Evolutionary conservation across 1,140 invertebrate species (phyloP), one percentile per base, ranked within the genome.

Genomic region (Globodera ellingtonae): DNA sequence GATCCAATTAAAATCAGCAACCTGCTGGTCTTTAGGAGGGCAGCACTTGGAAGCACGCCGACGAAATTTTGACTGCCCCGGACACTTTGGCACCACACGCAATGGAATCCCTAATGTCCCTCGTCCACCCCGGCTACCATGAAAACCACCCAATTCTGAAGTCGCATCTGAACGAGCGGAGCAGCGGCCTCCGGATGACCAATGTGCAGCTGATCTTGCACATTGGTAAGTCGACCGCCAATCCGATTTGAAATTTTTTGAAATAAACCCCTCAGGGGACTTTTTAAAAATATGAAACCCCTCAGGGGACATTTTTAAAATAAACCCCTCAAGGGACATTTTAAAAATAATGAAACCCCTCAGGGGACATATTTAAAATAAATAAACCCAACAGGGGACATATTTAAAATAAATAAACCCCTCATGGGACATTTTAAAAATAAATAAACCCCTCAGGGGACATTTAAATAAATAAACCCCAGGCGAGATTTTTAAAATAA

Each of bases 141-240:
- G 67, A 65, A 10, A 47, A 76, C 13, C 75, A 76, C 47, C 52
- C 75, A n/a, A 35, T 66, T 10, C 21, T 46, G 3, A 56, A 18
- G 44, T 74, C 75, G 8, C 75, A 76, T 47, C 62, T 76, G 24
- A 47, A 76, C 67, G 62, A 9, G 48, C 44, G 48, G 8, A 76
- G 75, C 24, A 76, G 75, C 67, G 75, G 75, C 21, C 48, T 76
- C 7, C 50, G 62, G 21, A 76, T 76, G 75, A 50, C 50, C 47
- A 76, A 47, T 62, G 75, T 76, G 44, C 75, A 76, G 5, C 75
- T 76, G 62, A 65, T 76, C n/a, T 46, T 75, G 65, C 74, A 75
- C 46, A 75, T 75, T 44, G 74, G 74, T 75, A 65, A 65, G 24
- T 18, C 50, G 50, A 35, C 59, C 24, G 24, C 24, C 24, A 1